Evolutionary conservation across 2,113 vertebrate species (phyloP).

Genomic region (Oreochromis spilurus): DNA sequence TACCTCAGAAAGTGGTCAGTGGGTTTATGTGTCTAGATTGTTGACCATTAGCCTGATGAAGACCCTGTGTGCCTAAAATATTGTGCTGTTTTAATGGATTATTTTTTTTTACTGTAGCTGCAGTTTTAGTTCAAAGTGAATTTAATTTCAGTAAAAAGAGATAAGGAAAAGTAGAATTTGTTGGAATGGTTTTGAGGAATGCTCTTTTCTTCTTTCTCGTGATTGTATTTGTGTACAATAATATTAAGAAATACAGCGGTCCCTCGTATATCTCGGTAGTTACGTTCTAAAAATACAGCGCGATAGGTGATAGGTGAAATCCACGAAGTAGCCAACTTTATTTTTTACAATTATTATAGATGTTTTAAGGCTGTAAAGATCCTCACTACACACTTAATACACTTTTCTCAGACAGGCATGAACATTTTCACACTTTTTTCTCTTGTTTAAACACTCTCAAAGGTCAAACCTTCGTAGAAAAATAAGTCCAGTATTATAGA

Average conservation of each 20-base stretch:
- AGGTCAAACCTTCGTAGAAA: no score
- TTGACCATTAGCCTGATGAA: background rate
- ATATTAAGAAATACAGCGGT: background rate
- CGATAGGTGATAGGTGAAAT: background rate
- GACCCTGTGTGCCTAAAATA: background rate
- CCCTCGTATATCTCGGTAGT: background rate
- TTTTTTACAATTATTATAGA: fast-evolving
- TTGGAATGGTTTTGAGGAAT: background rate
- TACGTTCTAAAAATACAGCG: background rate
- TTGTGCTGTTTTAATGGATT: background rate
- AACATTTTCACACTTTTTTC: no score
- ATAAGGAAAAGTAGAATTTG: background rate
- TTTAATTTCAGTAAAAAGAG: background rate
- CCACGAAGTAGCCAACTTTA: background rate
- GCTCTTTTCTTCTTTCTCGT: background rate
- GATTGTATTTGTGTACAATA: background rate
- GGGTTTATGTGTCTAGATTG: background rate
- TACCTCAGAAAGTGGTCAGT: background rate
- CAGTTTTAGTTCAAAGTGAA: background rate
- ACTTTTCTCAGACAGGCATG: no score
- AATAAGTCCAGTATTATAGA: background rate
- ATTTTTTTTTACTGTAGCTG: background rate
- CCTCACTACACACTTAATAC: background rate
- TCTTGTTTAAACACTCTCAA: background rate
- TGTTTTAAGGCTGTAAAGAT: background rate